Conservation (phyloP, 2,113 vertebrate species). For the Pituophis catenifer region DNA sequence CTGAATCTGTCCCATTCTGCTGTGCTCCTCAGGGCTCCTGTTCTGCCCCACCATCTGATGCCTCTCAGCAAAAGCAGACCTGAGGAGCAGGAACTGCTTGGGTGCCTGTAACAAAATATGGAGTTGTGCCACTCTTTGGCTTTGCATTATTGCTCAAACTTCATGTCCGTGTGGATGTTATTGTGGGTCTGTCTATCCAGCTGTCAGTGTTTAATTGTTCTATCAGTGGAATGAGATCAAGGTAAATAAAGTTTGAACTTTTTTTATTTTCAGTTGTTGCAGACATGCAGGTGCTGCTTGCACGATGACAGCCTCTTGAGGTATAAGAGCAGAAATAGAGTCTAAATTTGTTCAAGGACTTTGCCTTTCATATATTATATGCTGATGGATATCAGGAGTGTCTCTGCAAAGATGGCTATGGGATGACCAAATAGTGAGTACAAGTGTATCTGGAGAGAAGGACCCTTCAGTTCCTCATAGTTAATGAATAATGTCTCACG, state of each 20-base stretch:
- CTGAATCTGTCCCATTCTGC: not conserved
- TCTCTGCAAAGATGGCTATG: not conserved
- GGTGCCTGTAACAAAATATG: not conserved
- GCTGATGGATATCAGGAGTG: not conserved
- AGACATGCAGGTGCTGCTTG: not conserved
- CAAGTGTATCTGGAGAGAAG: not conserved
- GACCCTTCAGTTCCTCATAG: not conserved
- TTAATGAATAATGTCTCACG: not conserved
- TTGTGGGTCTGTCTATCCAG: conserved; percentile 40
- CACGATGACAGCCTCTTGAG: not conserved
- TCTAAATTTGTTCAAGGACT: not conserved
- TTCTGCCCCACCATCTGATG: not conserved
- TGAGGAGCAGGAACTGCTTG: conserved; percentile 1
- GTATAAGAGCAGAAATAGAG: not conserved
- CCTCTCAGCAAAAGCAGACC: conserved; percentile 3
- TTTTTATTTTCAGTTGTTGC: not conserved
- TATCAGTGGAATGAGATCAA: conserved; percentile 48
- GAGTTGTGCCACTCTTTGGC: not conserved
- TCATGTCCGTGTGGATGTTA: conserved; percentile 24
- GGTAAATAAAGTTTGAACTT: conserved; percentile 56
- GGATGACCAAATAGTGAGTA: not conserved
- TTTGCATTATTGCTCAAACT: not conserved
- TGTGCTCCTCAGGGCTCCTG: conserved; percentile 4
- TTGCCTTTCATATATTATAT: not conserved
- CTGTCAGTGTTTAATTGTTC: conserved; percentile 19